phyloP scores from a whole-genome alignment of 2,113 vertebrate genomes.

The Dasyornis broadbenti region DNA sequence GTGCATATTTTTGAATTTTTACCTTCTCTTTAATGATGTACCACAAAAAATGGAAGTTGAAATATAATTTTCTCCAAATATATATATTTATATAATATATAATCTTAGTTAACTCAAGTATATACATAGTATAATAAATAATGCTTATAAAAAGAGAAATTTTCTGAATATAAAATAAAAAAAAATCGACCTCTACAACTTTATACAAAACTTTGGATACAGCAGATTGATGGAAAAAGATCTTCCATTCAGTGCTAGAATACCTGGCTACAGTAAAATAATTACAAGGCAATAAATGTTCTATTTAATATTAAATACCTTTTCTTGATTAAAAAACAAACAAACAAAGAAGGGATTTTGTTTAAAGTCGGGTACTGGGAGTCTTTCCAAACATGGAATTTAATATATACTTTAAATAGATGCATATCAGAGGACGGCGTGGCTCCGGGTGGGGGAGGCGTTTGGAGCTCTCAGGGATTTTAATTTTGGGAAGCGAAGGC shows the following conservation, averaged over 20 bases:
- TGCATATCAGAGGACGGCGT: constrained; percentile 37
- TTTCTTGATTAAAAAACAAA: constrained; percentile 38
- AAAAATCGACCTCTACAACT: constrained; percentile 92
- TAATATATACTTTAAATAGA: constrained; percentile 66
- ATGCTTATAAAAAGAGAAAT: constrained; percentile 99
- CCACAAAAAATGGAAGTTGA: constrained; percentile 71
- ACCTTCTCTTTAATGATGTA: constrained; percentile 71
- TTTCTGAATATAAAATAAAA: constrained; percentile 99
- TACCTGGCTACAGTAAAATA: constrained; percentile 71
- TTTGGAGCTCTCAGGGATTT: background rate
- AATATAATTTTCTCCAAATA: constrained; percentile 82
- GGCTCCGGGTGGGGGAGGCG: background rate
- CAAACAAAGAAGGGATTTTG: background rate
- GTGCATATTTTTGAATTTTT: constrained; percentile 17
- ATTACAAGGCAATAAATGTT: constrained; percentile 73
- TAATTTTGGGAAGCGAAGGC: background rate
- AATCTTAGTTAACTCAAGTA: constrained; percentile 99
- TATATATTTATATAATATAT: constrained; percentile 99
- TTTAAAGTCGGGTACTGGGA: constrained; percentile 62
- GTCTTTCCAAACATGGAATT: constrained; percentile 56
- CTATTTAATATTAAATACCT: constrained; percentile 74
- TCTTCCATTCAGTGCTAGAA: constrained; percentile 69
- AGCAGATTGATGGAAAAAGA: constrained; percentile 77
- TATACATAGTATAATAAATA: constrained; percentile 99
- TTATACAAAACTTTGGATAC: constrained; percentile 99